Base-by-base conservation (phyloP, 2,113 vertebrate genomes). In the Limnothrissa miodon region DNA sequence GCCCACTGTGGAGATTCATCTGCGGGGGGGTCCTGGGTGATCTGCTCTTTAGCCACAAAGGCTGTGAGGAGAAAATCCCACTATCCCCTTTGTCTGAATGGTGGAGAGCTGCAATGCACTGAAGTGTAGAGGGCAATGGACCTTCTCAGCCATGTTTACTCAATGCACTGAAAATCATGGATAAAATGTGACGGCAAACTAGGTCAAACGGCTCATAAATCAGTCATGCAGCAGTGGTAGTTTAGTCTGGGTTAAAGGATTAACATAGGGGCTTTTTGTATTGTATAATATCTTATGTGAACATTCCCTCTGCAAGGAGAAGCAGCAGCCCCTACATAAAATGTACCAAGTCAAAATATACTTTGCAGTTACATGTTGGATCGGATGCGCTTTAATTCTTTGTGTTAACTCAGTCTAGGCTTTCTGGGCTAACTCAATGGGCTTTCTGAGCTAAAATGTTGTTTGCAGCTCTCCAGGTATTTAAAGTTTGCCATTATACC, bases 201-300 rank as follows among this genome's bases (percentile, higher is more conserved):
- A 74, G 66, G 66, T 74, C 66, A 74, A 36, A 74, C 36, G 11
- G 66, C 66, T 33, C 66, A 74, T 74, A 39, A 33, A 29, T 5
- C 66, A 33, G 33, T 29, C 13, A 39, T 29, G 29, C 11, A 36
- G 66, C 66, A 74, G 29, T 36, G 66, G 66, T 74, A 74, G 66
- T 36, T 74, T 74, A 74, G 66, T 74, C 29, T 74, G 29, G 33
- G 66, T 74, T 36, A 36, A n/a, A 74, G 66, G 66, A 33, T 33
- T 74, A 74, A 74, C 59, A 62, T 74, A 36, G 66, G 2, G 13
- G 9, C 33, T 36, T 70, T 70, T 74, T 74, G 66, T 33, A 33
- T 74, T 74, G 25, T 74, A 74, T 29, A 33, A 74, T 74, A 74
- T 74, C 66, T 36, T 17, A 74, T 74, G 66, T 74, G 15, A 74